Evolutionary conservation across 2,888 invertebrate species (phyloP).

Genomic region (Ditula angustiorana): DNA sequence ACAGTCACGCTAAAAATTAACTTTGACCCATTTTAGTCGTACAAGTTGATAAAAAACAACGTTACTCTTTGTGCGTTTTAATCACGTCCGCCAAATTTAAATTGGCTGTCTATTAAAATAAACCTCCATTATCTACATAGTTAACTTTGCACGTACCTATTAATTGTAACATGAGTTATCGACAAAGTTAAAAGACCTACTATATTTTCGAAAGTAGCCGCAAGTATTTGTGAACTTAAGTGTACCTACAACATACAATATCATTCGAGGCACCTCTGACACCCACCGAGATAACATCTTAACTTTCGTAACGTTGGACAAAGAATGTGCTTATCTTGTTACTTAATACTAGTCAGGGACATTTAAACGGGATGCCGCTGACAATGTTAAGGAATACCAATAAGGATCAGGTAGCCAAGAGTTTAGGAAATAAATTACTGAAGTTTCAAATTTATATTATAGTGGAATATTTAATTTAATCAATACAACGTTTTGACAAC

Average conservation of each 20-base stretch:
- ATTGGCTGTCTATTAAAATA: constrained; percentile 3
- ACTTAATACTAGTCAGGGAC: constrained; percentile 20
- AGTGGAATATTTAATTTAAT: no score
- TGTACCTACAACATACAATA: constrained; percentile 33
- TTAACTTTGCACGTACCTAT: constrained; percentile 12
- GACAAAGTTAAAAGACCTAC: no score
- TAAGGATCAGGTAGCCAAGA: constrained; percentile 1
- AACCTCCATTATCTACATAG: constrained; percentile 13
- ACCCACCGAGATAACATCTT: constrained; percentile 67
- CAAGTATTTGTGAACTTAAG: constrained; percentile 1
- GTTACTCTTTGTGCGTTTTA: constrained; percentile 3
- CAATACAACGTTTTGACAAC: no score
- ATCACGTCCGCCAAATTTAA: constrained; percentile 5
- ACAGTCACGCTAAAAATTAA: no score
- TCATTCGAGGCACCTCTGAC: constrained; percentile 58
- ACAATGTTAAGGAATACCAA: constrained; percentile 15
- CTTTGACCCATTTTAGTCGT: no score
- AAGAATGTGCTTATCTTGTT: constrained; percentile 36
- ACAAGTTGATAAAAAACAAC: no score
- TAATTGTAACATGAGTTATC: no score
- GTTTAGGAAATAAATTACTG: not conserved
- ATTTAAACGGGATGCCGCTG: constrained; percentile 29
- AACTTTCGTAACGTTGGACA: constrained; percentile 58
- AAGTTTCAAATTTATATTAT: no score
- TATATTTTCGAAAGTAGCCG: not conserved